Evolutionary conservation across 1,140 invertebrate species (phyloP).

Genomic region (Atta colombica): DNA sequence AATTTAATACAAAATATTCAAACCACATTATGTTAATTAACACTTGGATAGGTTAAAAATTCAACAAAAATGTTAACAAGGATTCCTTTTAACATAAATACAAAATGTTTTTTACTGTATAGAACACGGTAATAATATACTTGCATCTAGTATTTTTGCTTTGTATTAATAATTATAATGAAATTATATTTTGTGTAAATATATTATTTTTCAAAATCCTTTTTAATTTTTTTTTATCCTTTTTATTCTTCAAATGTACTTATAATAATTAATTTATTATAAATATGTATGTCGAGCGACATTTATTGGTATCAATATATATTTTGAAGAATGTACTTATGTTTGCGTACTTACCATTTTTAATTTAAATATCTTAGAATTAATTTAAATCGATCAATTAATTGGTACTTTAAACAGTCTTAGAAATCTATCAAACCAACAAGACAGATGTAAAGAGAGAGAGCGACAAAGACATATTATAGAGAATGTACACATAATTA

Average conservation of each 20-base stretch:
- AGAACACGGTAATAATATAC: not conserved
- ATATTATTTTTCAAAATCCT: not conserved
- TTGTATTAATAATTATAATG: not conserved
- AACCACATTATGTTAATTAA: no score
- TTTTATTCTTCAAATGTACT: not conserved
- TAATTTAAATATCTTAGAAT: not conserved
- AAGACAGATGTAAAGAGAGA: not conserved
- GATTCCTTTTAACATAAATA: no score
- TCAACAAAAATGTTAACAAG: no score
- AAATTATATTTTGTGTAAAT: not conserved
- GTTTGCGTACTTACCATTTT: not conserved
- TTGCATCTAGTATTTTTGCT: not conserved
- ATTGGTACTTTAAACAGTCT: not conserved
- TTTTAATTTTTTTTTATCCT: not conserved
- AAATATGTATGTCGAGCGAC: not conserved
- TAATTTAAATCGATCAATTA: not conserved
- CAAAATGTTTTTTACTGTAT: no score
- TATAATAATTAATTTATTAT: slow-evolving; percentile 4
- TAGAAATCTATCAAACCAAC: not conserved
- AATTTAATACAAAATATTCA: no score
- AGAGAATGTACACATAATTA: slow-evolving; percentile 64
- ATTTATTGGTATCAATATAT: not conserved
- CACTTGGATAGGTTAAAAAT: no score
- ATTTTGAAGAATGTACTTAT: not conserved
- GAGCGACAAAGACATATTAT: slow-evolving; percentile 32